Evolutionary conservation across 1,140 invertebrate species (phyloP).

Genomic region (Aplysia californica): DNA sequence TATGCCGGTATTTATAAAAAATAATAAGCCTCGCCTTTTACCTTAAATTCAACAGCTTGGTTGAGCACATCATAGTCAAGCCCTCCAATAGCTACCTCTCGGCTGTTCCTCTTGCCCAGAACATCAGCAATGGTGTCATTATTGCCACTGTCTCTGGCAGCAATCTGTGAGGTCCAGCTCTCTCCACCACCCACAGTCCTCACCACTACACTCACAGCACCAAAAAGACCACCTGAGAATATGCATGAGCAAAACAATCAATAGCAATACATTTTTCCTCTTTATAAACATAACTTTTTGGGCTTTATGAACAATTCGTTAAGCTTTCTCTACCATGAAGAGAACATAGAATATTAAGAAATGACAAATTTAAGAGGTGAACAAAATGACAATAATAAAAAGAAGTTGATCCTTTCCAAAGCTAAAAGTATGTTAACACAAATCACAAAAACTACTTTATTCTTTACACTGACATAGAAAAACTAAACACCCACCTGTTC

Average conservation of each 20-base stretch:
- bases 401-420: too few relatives aligned
- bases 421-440: too few relatives aligned
- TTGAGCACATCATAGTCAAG: conserved; percentile 57
- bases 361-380: not conserved
- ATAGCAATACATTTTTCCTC: not conserved
- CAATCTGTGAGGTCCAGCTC: conserved; percentile 56
- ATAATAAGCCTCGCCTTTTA: too few relatives aligned
- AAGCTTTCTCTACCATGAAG: too few relatives aligned
- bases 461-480: not conserved
- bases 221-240: conserved; percentile 58
- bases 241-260: conserved; percentile 8
- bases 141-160: conserved; percentile 24
- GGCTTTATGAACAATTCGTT: too few relatives aligned
- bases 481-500: conserved; percentile 49
- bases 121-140: conserved; percentile 58
- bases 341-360: too few relatives aligned
- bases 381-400: too few relatives aligned
- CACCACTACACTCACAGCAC: conserved; percentile 51
- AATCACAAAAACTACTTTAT: too few relatives aligned
- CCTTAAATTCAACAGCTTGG: conserved; percentile 45
- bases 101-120: conserved; percentile 48
- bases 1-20: too few relatives aligned
- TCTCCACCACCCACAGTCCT: conserved; percentile 64
- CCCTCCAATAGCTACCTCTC: conserved; percentile 42
- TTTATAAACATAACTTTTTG: not conserved